Evolutionary conservation across 2,888 invertebrate genomes (phyloP).

Genomic region (Theodoxus fluviatilis): DNA sequence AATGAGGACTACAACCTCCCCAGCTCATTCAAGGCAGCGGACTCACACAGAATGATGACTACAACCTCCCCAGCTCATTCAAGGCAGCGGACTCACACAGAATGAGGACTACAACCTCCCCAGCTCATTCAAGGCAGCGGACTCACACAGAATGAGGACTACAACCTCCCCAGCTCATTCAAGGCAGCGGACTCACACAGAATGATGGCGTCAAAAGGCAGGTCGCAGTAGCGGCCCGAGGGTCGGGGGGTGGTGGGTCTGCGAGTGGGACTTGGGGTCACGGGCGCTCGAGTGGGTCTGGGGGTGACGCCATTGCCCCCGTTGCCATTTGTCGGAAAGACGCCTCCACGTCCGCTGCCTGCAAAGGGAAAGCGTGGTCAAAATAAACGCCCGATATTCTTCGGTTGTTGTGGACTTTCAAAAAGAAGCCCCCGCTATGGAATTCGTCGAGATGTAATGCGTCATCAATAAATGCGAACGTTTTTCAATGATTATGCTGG

Average conservation of each 20-base stretch:
- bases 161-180: background rate
- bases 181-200: conserved; percentile 31
- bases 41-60: too few relatives aligned
- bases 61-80: too few relatives aligned
- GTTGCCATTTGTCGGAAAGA: background rate
- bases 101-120: background rate
- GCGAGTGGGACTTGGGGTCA: conserved; percentile 20
- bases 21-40: too few relatives aligned
- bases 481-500: too few relatives aligned
- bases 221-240: conserved; percentile 33
- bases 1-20: too few relatives aligned
- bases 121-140: background rate
- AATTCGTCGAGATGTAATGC: too few relatives aligned
- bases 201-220: conserved; percentile 39
- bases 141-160: background rate
- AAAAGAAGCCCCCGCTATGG: too few relatives aligned
- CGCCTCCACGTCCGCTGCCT: conserved; percentile 6
- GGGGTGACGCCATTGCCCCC: conserved; percentile 21
- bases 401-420: too few relatives aligned
- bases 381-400: background rate
- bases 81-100: background rate
- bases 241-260: conserved; percentile 27
- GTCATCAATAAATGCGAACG: too few relatives aligned
- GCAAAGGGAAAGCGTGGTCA: background rate
- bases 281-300: conserved; percentile 20